Evolutionary conservation across 2,888 invertebrate species (phyloP).

Genomic region (Notocelia uddmanniana): DNA sequence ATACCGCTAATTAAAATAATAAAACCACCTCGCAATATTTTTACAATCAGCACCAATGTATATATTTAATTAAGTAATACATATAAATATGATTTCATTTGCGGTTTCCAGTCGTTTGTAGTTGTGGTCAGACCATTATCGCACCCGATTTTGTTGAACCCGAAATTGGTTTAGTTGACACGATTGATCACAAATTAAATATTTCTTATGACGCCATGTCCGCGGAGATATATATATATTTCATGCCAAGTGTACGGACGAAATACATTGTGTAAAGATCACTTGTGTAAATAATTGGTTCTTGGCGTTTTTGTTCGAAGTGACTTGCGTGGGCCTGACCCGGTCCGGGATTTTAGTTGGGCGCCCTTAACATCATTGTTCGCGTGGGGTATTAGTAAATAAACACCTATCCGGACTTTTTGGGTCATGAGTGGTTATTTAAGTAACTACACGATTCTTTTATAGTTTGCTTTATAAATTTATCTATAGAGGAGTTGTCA

Average conservation of each 20-base stretch:
- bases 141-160: no score
- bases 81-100: no score
- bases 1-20: no score
- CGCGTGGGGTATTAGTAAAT: constrained; percentile 36
- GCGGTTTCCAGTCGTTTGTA: no score
- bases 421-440: constrained; percentile 11
- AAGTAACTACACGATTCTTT: constrained; percentile 9
- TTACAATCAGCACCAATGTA: no score
- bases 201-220: neutral
- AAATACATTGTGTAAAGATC: constrained; percentile 53
- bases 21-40: no score
- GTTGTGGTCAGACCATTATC: no score
- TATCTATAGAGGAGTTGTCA: no score
- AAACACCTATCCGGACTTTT: constrained; percentile 5
- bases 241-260: constrained; percentile 43
- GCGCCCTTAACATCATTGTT: constrained; percentile 44
- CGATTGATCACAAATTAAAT: neutral
- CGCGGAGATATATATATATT: neutral
- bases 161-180: no score
- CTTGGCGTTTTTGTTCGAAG: constrained; percentile 62
- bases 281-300: constrained; percentile 62
- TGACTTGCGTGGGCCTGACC: constrained; percentile 60
- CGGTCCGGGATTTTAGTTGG: constrained; percentile 58
- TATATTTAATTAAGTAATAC: no score
- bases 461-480: neutral